phyloP scores from a whole-genome alignment of 2,797 vertebrate genomes.

The Pseudochirops cupreus region DNA sequence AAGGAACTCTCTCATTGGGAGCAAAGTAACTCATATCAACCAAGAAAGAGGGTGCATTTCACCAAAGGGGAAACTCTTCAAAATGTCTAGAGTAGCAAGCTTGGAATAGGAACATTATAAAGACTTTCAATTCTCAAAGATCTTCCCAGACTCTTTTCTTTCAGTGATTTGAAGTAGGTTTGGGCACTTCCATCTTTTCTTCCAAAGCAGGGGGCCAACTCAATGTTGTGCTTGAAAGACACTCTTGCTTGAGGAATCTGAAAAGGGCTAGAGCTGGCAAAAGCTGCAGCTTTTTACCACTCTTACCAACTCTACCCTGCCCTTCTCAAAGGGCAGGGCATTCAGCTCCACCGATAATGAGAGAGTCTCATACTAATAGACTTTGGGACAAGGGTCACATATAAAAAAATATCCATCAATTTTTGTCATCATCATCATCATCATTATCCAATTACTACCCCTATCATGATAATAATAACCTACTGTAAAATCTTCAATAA shows the following conservation, averaged over 20 bases:
- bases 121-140: neutral
- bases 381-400: neutral
- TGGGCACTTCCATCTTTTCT: neutral
- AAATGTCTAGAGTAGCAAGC: neutral
- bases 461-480: slow-evolving; percentile 4
- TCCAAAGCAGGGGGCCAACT: neutral
- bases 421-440: neutral
- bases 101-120: neutral
- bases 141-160: neutral
- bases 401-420: neutral
- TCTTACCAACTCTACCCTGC: neutral
- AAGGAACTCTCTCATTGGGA: neutral
- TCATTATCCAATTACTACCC: neutral
- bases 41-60: neutral
- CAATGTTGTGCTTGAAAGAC: neutral
- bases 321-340: neutral
- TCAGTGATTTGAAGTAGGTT: neutral
- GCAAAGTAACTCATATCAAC: neutral
- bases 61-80: neutral
- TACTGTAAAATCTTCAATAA: slow-evolving; percentile 26
- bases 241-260: neutral
- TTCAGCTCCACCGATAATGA: neutral
- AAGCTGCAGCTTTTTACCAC: neutral
- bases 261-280: neutral
- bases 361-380: neutral